phyloP scores from a whole-genome alignment of 92 coral and sea anemone species.

The Epizoanthus ramosus region DNA sequence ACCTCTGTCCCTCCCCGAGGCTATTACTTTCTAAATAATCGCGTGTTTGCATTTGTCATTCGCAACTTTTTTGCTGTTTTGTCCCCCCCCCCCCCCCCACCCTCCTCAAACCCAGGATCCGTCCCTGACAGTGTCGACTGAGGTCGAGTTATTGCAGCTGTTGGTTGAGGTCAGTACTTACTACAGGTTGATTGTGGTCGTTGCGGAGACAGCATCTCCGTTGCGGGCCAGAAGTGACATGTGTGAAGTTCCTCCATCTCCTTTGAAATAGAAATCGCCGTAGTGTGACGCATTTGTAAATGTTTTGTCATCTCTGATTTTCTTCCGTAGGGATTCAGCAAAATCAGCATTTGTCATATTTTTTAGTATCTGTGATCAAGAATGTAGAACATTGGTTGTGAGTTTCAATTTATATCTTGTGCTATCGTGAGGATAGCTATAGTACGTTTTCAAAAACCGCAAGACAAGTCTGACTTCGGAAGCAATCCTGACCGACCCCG shows the following conservation, averaged over 20 bases:
- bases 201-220: slow-evolving; percentile 93
- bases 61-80: too few relatives aligned
- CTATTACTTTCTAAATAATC: too few relatives aligned
- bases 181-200: slow-evolving; percentile 74
- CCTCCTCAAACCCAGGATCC: too few relatives aligned
- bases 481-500: too few relatives aligned
- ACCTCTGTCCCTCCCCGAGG: too few relatives aligned
- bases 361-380: slow-evolving; percentile 56
- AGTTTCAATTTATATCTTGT: too few relatives aligned
- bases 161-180: neutral
- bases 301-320: slow-evolving; percentile 70
- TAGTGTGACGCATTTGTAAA: slow-evolving; percentile 69
- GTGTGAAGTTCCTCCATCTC: slow-evolving; percentile 86
- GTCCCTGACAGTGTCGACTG: neutral
- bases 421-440: too few relatives aligned
- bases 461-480: too few relatives aligned
- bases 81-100: too few relatives aligned
- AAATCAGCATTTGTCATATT: slow-evolving; percentile 69
- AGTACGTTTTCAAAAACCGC: too few relatives aligned
- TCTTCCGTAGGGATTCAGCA: slow-evolving; percentile 78
- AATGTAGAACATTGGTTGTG: neutral
- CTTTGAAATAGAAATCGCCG: slow-evolving; percentile 72
- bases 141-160: too few relatives aligned
- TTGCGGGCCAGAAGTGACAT: slow-evolving; percentile 83
- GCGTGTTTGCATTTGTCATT: too few relatives aligned